phyloP scores from a whole-genome alignment of 1,140 invertebrate genomes.

The Tribolium madens region DNA sequence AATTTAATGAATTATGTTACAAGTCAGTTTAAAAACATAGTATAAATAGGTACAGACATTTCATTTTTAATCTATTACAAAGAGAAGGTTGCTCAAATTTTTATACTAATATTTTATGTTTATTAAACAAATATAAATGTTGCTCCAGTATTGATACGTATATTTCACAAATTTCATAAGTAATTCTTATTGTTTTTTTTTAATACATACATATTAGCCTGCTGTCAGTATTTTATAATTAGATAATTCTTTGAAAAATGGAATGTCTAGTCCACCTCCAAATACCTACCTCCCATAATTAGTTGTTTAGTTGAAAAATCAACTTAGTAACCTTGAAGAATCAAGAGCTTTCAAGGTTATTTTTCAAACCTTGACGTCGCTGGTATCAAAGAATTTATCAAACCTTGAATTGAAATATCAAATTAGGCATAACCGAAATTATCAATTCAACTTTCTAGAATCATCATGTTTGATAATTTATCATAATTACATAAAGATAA shows the following conservation, averaged over 20 bases:
- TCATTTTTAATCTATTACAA: too few species aligned
- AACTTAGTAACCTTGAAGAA: constrained; percentile 25
- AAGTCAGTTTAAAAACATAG: too few species aligned
- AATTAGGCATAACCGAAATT: neutral
- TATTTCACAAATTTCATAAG: too few species aligned
- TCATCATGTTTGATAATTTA: neutral
- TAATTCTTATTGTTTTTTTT: too few species aligned
- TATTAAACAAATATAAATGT: too few species aligned
- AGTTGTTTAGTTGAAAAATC: constrained; percentile 29
- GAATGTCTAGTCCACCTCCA: constrained; percentile 29
- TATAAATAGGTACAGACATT: too few species aligned
- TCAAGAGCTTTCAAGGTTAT: constrained; percentile 9
- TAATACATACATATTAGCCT: neutral
- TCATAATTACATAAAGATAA: neutral
- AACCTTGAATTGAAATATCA: neutral
- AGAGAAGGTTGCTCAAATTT: too few species aligned
- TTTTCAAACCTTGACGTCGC: constrained; percentile 1
- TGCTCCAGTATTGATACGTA: too few species aligned
- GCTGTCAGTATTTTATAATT: constrained; percentile 14
- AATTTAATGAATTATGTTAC: too few species aligned
- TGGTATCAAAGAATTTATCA: neutral
- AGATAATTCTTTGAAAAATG: constrained; percentile 13
- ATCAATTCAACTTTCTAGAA: neutral
- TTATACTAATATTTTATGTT: too few species aligned
- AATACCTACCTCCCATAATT: constrained; percentile 20